A percentile compares a stretch with the other conserved stretches of the same genome.
Evolutionary conservation across 2,113 vertebrate species (phyloP).

Genomic region (Ondatra zibethicus): DNA sequence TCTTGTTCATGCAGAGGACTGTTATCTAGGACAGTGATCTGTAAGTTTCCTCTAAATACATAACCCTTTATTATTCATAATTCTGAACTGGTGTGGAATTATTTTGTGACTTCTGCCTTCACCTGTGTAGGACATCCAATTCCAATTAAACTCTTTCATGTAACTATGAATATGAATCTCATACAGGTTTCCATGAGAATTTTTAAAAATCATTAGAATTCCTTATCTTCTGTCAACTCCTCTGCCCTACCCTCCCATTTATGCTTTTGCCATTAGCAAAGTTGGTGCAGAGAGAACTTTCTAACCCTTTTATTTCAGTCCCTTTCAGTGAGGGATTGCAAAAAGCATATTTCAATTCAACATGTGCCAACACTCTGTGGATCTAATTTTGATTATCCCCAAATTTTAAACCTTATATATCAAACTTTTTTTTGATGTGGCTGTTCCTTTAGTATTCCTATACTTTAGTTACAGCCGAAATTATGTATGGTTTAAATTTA

Average conservation of each 20-base stretch:
- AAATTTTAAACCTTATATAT: neutral
- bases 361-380: neutral
- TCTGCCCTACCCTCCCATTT: neutral
- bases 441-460: neutral
- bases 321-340: conserved; percentile 44
- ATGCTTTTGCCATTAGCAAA: neutral
- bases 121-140: neutral
- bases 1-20: too few relatives aligned
- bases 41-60: too few relatives aligned
- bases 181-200: neutral
- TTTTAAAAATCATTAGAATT: neutral
- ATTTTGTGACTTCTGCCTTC: too few relatives aligned
- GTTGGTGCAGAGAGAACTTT: neutral
- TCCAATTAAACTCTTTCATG: neutral
- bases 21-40: too few relatives aligned
- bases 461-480: neutral
- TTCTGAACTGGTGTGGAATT: too few relatives aligned
- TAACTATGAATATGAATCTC: neutral
- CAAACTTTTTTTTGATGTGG: neutral
- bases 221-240: neutral
- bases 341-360: neutral
- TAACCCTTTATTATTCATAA: too few relatives aligned
- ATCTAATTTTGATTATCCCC: conserved; percentile 46
- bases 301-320: neutral
- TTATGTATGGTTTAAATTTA: neutral